These are phyloP conservation scores for Drosophila micromelanica DNA, from an alignment of 1,140 invertebrate species.

Conservation along the genomic window DNA sequence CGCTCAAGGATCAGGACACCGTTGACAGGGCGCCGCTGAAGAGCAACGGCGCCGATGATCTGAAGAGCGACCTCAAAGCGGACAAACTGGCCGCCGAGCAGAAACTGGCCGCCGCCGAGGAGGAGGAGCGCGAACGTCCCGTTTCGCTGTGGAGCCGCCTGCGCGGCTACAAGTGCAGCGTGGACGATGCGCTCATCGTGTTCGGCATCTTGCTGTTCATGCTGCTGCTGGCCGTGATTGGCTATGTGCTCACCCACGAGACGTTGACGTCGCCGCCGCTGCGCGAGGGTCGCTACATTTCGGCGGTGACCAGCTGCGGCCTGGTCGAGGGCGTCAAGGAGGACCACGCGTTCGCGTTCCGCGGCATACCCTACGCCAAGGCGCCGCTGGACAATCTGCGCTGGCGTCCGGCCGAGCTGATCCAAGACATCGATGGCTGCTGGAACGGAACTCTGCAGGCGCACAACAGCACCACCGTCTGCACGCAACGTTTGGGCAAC, in stretches of 20 bases:
- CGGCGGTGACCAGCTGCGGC: slow-evolving; percentile 91
- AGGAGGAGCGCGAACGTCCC: slow-evolving; percentile 75
- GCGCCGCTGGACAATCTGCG: slow-evolving; percentile 89
- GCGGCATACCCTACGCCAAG: slow-evolving; percentile 93
- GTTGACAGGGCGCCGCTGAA: slow-evolving; percentile 84
- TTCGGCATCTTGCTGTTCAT: slow-evolving; percentile 86
- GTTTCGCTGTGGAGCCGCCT: slow-evolving; percentile 69
- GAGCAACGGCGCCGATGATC: slow-evolving; percentile 86
- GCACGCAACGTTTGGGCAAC: slow-evolving; percentile 88
- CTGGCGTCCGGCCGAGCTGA: slow-evolving; percentile 89
- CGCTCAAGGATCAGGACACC: slow-evolving; percentile 84
- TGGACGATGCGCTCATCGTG: slow-evolving; percentile 85
- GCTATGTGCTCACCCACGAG: slow-evolving; percentile 86
- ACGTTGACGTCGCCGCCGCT: slow-evolving; percentile 85
- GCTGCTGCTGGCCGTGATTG: slow-evolving; percentile 88
- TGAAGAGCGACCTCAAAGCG: slow-evolving; percentile 86
- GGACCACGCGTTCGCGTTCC: slow-evolving; percentile 91
- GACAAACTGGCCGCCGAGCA: slow-evolving; percentile 63
- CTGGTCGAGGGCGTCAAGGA: slow-evolving; percentile 90
- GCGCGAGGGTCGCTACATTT: slow-evolving; percentile 89
- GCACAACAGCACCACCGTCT: slow-evolving; percentile 88
- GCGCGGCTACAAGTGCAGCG: slow-evolving; percentile 74
- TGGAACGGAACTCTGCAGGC: slow-evolving; percentile 91
- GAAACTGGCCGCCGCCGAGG: slow-evolving; percentile 71
- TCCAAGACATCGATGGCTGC: slow-evolving; percentile 89